Percentiles rank a stretch among this genome's conserved stretches.
Conservation (phyloP, 2,888 invertebrate genomes). For the Ecliptopera silaceata region DNA sequence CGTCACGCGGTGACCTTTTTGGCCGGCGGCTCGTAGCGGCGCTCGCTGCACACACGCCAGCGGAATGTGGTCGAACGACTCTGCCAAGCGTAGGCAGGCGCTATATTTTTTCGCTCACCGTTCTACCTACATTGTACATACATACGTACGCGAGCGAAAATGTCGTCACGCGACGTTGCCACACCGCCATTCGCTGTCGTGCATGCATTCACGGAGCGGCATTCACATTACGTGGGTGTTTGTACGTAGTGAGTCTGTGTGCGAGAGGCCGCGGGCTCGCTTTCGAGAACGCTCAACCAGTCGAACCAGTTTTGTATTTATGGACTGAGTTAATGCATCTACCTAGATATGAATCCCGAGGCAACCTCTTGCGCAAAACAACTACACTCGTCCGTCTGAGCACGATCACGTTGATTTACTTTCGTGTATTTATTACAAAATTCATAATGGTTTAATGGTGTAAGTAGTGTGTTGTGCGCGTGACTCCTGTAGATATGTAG, state of each 20-base stretch:
- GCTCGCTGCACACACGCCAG: slow-evolving; percentile 69
- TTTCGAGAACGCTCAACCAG: slow-evolving; percentile 82
- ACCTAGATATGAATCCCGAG: slow-evolving; percentile 76
- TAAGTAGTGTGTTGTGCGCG: slow-evolving; percentile 41
- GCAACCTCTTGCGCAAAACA: slow-evolving; percentile 75
- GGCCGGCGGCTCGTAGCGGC: slow-evolving; percentile 66
- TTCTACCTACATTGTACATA: slow-evolving; percentile 79
- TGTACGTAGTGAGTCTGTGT: slow-evolving; percentile 69
- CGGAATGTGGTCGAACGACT: slow-evolving; percentile 80
- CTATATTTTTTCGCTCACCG: slow-evolving; percentile 78
- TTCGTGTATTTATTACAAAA: slow-evolving; percentile 55
- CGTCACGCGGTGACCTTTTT: slow-evolving; percentile 81
- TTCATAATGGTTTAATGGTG: slow-evolving; percentile 18
- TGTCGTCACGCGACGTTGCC: slow-evolving; percentile 85
- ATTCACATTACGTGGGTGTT: slow-evolving; percentile 76
- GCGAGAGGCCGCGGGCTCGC: slow-evolving; percentile 79
- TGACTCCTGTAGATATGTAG: slow-evolving; percentile 38
- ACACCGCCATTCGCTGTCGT: slow-evolving; percentile 64
- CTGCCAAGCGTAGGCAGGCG: slow-evolving; percentile 80
- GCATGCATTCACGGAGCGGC: slow-evolving; percentile 74
- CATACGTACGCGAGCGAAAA: slow-evolving; percentile 75
- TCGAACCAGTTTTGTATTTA: slow-evolving; percentile 80
- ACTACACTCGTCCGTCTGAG: slow-evolving; percentile 54
- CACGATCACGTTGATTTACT: slow-evolving; percentile 58
- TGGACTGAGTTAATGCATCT: slow-evolving; percentile 79